Evolutionary conservation across 2,888 invertebrate species (phyloP), one percentile per base, ranked within the genome.

Genomic region (Rotaria socialis): DNA sequence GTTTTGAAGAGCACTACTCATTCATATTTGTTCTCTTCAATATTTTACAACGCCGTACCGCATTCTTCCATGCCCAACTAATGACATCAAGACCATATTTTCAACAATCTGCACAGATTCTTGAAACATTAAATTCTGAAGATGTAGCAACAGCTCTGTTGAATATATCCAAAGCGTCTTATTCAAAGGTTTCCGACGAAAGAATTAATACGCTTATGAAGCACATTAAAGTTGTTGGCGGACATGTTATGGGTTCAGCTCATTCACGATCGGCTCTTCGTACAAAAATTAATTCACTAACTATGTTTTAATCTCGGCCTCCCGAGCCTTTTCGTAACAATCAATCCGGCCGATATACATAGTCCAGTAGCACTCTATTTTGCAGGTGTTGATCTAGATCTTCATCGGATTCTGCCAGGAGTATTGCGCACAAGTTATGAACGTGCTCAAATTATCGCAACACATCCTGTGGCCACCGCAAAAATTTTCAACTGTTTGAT

Each of bases 21-120:
- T 74, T 74, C n/a, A 74, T 74, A 41, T 74, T 74, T 19, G 74
- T 74, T 41, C 41, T 74, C 19, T 74, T 74, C 19, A 74, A 74
- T 41, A 74, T 74, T 35, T 41, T 74, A 22, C 74, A 74, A 41
- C 19, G 41, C 22, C 74, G 74, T 22, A 22, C 35, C 8, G 74
- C 74, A 19, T 74, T 41, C 41, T 74, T 74, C 19, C 16, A 74
- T 41, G 74, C 74, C 6, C 41, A 41, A 16, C 19, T 74, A 19
- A 41, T 74, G 41, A 74, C 41, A 41, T n/a, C 74, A 74, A 35
- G 74, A 41, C 41, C 74, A 41, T 41, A 41, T 6, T 74, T 74
- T 41, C 35, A 74, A 41, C 16, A 74, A 19, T 35, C 41, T 16
- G 67, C 35, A 19, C 27, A 67, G 14, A 27, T 35, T 14, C 67